Base-by-base conservation (phyloP, 2,113 vertebrate species). In the Eclectus roratus region DNA sequence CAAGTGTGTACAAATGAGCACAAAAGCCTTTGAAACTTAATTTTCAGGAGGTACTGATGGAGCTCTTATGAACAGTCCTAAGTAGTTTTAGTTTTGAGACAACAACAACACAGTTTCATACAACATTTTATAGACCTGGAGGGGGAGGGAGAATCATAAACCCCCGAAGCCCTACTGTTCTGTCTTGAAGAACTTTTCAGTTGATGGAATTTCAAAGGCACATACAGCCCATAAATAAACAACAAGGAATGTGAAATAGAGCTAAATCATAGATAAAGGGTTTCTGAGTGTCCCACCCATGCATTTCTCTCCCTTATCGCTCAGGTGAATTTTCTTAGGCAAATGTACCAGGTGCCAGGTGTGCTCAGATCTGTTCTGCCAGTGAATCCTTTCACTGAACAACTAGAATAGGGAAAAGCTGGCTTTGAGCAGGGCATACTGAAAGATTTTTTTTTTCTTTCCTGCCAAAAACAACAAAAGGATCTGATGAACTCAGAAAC, bases 111-210 rank as follows among this genome's bases (percentile, higher is more conserved):
- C 3, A 49, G 2, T 56, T 58, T 79, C 10, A 49, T 37, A 12
- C 49, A 82, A 50, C 2, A 44, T 78, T 61, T 87, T 63, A 63
- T 18, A 87, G 35, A 79, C 7, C 23, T 73, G 24, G 8, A 47
- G 27, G 0, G 9, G 19, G 18, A 55, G 8, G 39, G 44, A 53
- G 20, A 10, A 53, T 53, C n/a, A 47, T 27, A 68, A 50, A 1
- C 1, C 6, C 3, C 8, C 2, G 4, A 44, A 68, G 61, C 2
- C 1, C 3, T 35, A 27, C 17, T 24, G 3, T 58, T 87, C 79
- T 63, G 14, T 63, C 52, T 19, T 37, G 24, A 80, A 64, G 35
- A 85, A 37, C 37, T 68, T 73, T 76, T 19, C 37, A n/a, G 5
- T 3, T 72, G 43, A 68, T 13, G 17, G 19, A 85, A 60, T 83